Conservation (phyloP, 2,113 vertebrate species). For the Tyto alba region DNA sequence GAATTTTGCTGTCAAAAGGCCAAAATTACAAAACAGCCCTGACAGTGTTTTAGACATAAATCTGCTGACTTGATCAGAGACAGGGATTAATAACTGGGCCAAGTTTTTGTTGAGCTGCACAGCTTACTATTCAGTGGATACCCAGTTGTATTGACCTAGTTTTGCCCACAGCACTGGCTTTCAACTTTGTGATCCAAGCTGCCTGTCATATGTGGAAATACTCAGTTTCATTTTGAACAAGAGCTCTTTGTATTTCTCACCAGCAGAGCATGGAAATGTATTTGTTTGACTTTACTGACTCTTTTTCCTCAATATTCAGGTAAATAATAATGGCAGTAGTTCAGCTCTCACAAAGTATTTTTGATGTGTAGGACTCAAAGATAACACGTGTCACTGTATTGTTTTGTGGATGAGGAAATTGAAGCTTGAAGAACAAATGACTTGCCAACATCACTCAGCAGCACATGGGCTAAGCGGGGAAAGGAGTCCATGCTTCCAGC, state of each 20-base stretch:
- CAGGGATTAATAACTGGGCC: constrained; percentile 38
- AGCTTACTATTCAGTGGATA: constrained; percentile 21
- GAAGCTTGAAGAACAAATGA: background rate
- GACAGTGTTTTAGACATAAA: constrained; percentile 22
- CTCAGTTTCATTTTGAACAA: background rate
- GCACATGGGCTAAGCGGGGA: background rate
- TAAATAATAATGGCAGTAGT: background rate
- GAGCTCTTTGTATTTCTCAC: background rate
- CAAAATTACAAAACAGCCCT: constrained; percentile 42
- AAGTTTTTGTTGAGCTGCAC: constrained; percentile 25
- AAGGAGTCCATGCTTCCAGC: background rate
- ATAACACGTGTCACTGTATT: background rate
- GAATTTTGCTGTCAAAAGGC: constrained; percentile 52
- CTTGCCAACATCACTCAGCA: background rate
- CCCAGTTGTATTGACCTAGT: constrained; percentile 47
- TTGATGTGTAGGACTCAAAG: background rate
- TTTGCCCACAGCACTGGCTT: constrained; percentile 7
- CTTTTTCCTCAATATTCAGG: background rate
- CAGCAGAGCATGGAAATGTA: background rate
- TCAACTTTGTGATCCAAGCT: constrained; percentile 3
- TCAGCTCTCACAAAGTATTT: background rate
- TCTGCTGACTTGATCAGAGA: constrained; percentile 54
- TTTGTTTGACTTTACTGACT: background rate
- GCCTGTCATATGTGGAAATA: background rate
- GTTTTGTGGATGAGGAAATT: background rate